These are phyloP conservation scores for Sinodicranocentrus sp. DNA, from an alignment of 2,888 invertebrate species.

Conservation along the genomic window DNA sequence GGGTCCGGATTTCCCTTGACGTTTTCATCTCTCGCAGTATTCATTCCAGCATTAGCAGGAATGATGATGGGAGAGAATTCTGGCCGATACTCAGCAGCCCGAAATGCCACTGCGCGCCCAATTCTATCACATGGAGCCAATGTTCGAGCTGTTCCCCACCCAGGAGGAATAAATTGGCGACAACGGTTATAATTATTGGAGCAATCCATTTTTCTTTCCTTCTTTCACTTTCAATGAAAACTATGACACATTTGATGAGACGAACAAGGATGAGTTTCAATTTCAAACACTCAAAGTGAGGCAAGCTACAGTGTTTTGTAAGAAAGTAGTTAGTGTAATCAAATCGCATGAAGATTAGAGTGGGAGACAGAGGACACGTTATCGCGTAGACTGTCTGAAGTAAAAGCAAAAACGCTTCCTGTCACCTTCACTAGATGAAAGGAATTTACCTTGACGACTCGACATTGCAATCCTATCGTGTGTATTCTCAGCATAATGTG, in stretches of 20 bases:
- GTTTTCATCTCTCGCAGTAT: slow-evolving; percentile 16
- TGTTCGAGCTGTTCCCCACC: slow-evolving; percentile 51
- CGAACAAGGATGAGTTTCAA: too few relatives aligned
- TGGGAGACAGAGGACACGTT: not conserved
- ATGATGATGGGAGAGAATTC: slow-evolving; percentile 19
- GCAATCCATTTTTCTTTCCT: slow-evolving; percentile 33
- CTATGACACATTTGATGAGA: too few relatives aligned
- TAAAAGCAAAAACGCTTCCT: slow-evolving; percentile 29
- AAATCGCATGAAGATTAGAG: not conserved
- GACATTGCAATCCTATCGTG: too few relatives aligned
- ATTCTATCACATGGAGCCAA: slow-evolving; percentile 43
- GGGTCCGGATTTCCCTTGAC: slow-evolving; percentile 20
- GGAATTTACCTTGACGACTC: slow-evolving; percentile 37
- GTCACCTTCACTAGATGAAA: slow-evolving; percentile 6
- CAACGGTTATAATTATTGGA: slow-evolving; percentile 43
- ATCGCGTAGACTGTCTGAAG: not conserved
- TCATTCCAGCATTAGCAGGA: slow-evolving; percentile 32
- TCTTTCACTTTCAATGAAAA: slow-evolving; percentile 31
- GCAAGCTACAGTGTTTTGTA: too few relatives aligned
- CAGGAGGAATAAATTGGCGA: slow-evolving; percentile 52
- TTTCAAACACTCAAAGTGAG: too few relatives aligned
- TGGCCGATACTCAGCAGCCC: slow-evolving; percentile 30
- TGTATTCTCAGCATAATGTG: too few relatives aligned
- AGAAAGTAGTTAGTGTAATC: too few relatives aligned
- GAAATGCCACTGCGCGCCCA: slow-evolving; percentile 33